These are phyloP conservation scores for Adelphocoris suturalis DNA, from an alignment of 2,888 invertebrate species.

Conservation along the genomic window DNA sequence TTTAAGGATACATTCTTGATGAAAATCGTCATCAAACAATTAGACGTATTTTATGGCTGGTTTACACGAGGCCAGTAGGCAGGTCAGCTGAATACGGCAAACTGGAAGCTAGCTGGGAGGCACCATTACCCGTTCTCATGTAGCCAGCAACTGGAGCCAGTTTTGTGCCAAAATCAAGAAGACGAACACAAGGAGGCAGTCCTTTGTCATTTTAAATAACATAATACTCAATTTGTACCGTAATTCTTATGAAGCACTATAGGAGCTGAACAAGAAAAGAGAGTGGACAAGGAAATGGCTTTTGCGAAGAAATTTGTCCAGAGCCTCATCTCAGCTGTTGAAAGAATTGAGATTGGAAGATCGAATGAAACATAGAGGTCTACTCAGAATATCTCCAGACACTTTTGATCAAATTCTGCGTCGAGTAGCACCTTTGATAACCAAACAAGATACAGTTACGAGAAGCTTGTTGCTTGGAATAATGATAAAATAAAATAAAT, in stretches of 20 bases:
- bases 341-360: constrained; percentile 12
- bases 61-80: no score
- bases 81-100: no score
- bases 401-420: constrained; percentile 28
- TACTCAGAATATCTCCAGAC: background rate
- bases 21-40: no score
- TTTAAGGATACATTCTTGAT: no score
- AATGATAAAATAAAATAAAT: no score
- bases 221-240: background rate
- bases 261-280: background rate
- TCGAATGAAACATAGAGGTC: constrained; percentile 4
- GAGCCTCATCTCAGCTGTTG: background rate
- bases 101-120: no score
- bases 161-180: background rate
- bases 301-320: constrained; percentile 21
- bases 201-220: background rate
- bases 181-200: background rate
- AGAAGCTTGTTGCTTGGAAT: background rate
- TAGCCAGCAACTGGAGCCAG: no score
- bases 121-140: no score
- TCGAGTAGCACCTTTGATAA: constrained; percentile 26
- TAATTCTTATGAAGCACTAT: background rate
- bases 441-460: background rate
- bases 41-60: no score
- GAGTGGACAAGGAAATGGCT: constrained; percentile 8